A percentile compares a stretch with the other conserved stretches of the same genome.
These are phyloP conservation scores for Aurelia coerulea DNA, from an alignment of 30 jellyfish, hydroid and myxozoan species.

Conservation along the genomic window DNA sequence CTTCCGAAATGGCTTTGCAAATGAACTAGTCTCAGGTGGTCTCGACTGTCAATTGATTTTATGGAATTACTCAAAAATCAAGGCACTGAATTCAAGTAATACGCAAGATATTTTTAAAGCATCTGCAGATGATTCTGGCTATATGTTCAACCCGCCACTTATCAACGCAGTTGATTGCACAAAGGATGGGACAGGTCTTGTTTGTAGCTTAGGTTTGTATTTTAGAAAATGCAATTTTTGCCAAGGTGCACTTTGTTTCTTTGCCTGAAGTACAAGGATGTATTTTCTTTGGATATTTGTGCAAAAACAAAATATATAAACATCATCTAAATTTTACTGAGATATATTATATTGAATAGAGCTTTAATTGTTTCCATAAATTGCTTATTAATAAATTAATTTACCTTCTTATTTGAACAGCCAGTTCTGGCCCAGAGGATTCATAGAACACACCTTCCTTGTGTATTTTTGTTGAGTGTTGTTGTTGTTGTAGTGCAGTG, in stretches of 20 bases:
- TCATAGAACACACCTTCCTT: too few species aligned
- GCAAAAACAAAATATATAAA: too few species aligned
- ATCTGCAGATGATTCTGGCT: constrained; percentile 73
- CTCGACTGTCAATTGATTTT: constrained; percentile 83
- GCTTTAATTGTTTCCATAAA: too few species aligned
- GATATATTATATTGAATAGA: too few species aligned
- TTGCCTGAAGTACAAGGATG: too few species aligned
- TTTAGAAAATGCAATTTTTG: neutral
- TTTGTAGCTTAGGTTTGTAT: constrained; percentile 83
- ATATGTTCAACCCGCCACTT: constrained; percentile 93
- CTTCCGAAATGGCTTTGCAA: constrained; percentile 30
- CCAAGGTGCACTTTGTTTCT: neutral
- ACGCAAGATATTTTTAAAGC: constrained; percentile 66
- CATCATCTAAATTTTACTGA: too few species aligned
- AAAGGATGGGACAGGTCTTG: constrained; percentile 52
- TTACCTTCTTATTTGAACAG: too few species aligned
- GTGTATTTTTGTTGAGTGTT: too few species aligned
- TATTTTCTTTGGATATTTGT: too few species aligned
- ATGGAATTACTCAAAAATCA: constrained; percentile 76
- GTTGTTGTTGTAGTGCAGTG: too few species aligned
- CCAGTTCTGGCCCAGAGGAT: too few species aligned
- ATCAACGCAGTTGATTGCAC: constrained; percentile 64
- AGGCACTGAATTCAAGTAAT: constrained; percentile 50
- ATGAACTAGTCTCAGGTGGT: constrained; percentile 85
- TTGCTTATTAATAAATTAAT: too few species aligned